A percentile compares a stretch with the other conserved stretches of the same genome.
These are phyloP conservation scores for Caenorhabditis wallacei DNA, from an alignment of 2,888 invertebrate genomes.

Conservation along the genomic window DNA sequence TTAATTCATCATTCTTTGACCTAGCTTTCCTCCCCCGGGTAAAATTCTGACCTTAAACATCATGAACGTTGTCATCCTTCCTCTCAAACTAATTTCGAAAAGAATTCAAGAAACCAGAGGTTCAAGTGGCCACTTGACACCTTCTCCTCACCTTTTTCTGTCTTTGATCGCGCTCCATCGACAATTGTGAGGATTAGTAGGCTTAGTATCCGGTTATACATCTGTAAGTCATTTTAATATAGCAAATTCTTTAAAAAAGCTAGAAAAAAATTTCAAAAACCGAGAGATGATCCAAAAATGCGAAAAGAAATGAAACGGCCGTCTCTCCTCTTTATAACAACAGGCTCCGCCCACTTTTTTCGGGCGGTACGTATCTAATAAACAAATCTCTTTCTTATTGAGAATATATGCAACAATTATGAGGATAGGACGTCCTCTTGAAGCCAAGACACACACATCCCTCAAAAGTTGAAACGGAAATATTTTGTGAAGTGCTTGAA, in stretches of 20 bases:
- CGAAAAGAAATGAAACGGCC: neutral
- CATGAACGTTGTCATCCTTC: neutral
- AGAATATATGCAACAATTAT: slow-evolving; percentile 10
- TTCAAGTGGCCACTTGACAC: slow-evolving; percentile 27
- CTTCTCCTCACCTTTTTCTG: neutral
- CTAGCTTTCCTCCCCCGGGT: neutral
- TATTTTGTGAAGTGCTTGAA: neutral
- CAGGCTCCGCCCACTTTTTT: slow-evolving; percentile 35
- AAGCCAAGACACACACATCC: neutral
- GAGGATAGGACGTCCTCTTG: neutral
- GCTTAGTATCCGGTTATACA: neutral
- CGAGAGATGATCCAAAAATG: neutral
- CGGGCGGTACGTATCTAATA: slow-evolving; percentile 10
- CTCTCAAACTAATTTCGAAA: neutral
- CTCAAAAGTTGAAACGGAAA: slow-evolving; percentile 2
- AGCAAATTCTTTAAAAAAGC: no score
- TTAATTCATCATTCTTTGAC: no score
- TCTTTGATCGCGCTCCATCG: no score
- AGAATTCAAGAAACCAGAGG: neutral
- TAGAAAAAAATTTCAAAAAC: neutral
- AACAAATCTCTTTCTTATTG: slow-evolving; percentile 35
- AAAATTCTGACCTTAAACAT: neutral
- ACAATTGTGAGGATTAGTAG: no score
- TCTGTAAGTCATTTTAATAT: no score
- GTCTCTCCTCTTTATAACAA: no score